Conservation (phyloP, 2,797 vertebrate species). For the Spheniscus humboldti region DNA sequence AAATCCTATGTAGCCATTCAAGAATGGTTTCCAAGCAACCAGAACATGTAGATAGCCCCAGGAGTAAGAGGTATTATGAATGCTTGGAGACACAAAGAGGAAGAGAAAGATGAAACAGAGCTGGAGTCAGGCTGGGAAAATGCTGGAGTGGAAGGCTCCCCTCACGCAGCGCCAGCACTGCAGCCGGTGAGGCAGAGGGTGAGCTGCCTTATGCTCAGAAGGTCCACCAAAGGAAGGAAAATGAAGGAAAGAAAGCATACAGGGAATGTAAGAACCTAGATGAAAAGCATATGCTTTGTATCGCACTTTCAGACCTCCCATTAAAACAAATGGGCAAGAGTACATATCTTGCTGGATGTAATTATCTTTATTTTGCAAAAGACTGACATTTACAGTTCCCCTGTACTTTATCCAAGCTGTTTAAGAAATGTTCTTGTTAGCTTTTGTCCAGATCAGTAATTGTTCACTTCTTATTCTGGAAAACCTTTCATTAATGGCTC, state of each 20-base stretch:
- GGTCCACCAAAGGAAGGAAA: not conserved
- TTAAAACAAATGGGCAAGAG: not conserved
- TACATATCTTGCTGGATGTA: not conserved
- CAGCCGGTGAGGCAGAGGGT: not conserved
- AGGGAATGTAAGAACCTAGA: not conserved
- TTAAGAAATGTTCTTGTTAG: not conserved
- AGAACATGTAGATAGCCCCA: conserved; percentile 17
- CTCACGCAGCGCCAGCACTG: accelerated
- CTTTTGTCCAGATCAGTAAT: not conserved
- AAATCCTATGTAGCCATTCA: conserved; percentile 8
- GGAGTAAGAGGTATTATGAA: conserved; percentile 3
- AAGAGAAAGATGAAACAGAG: not conserved
- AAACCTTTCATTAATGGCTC: not conserved
- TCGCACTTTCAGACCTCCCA: not conserved
- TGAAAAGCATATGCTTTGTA: not conserved
- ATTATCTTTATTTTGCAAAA: not conserved
- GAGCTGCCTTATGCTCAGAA: not conserved
- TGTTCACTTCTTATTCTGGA: not conserved
- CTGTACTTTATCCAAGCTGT: not conserved
- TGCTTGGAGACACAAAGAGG: not conserved
- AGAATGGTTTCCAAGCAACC: conserved; percentile 54
- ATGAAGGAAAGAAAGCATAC: not conserved
- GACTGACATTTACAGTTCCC: not conserved
- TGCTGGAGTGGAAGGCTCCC: not conserved
- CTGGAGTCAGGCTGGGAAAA: not conserved